phyloP scores from a whole-genome alignment of 2,113 vertebrate genomes.

The Pteropus alecto region DNA sequence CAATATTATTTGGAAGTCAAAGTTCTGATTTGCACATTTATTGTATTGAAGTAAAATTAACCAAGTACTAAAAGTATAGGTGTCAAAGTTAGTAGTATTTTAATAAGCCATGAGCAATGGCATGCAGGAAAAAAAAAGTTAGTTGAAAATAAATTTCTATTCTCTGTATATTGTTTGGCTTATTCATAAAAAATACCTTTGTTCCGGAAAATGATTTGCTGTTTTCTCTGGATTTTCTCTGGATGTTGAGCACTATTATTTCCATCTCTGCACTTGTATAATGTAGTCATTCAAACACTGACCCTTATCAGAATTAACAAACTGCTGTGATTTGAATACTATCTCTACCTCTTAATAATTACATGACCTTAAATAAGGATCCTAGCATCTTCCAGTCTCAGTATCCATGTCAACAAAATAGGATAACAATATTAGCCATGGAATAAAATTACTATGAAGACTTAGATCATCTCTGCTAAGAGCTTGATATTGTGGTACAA shows the following conservation, averaged over 20 bases:
- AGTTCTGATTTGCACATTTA: background rate
- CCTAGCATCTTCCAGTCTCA: background rate
- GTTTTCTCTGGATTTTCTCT: background rate
- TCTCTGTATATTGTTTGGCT: background rate
- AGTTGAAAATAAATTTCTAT: slow-evolving; percentile 13
- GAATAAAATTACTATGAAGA: background rate
- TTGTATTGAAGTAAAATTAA: slow-evolving; percentile 25
- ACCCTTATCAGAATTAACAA: background rate
- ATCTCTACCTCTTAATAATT: background rate
- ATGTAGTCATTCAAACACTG: background rate
- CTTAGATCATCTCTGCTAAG: background rate
- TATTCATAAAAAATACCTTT: background rate
- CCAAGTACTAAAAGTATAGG: slow-evolving; percentile 4
- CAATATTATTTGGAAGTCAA: slow-evolving; percentile 41
- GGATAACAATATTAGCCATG: background rate
- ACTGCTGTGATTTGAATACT: background rate
- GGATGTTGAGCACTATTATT: background rate
- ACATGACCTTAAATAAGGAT: background rate
- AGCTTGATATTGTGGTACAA: background rate
- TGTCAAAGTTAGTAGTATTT: slow-evolving; percentile 18
- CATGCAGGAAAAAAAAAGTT: background rate
- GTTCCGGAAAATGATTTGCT: slow-evolving; percentile 1
- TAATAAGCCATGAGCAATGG: background rate
- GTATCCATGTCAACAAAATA: background rate
- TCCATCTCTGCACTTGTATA: background rate